Evolutionary conservation across 2,888 invertebrate species (phyloP), one percentile per base, ranked within the genome.

Genomic region (Agrenia bidenticulata): DNA sequence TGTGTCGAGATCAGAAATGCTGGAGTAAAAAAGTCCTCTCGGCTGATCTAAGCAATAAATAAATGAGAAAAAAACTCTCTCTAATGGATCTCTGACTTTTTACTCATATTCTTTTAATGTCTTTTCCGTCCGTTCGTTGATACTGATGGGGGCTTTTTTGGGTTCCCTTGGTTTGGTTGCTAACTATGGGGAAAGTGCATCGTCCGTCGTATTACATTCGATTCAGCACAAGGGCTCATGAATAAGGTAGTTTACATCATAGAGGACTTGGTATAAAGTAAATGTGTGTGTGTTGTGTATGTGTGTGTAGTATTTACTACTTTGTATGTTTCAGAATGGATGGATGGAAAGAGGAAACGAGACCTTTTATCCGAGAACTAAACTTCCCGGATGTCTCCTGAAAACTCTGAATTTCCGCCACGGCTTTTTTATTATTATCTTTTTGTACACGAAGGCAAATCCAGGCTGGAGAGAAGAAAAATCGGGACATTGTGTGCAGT

Each of bases 301-400:
- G 45, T 45, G 15, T 49, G 55, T 45, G 39, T 2, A 27, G 32
- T 39, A 51, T 4, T 49, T 21, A 17, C 50, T 32, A 32, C 32
- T 32, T 32, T 32, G 32, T 32, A 32, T n/a, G n/a, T n/a, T 58
- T 53, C n/a, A n/a, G n/a, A n/a, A n/a, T 64, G 39, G 51, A 41
- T 59, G 60, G 55, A 67, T 67, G 63, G 64, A 62, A 54, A 51
- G 65, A 70, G 73, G 73, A 73, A 75, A 72, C 72, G 72, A 65
- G 66, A 68, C 64, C 73, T 75, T 73, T 75, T 73, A 71, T 73
- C 64, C 60, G 54, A 63, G 51, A 63, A 66, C 56, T 69, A 69
- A 67, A 72, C 65, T 66, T 60, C 66, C 70, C 75, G 73, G 75
- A 74, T 66, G 72, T 70, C 49, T 67, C 59, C 57, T 64, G 61